These are phyloP conservation scores for Ophion slaviceki DNA, from an alignment of 2,888 invertebrate species.

Conservation along the genomic window DNA sequence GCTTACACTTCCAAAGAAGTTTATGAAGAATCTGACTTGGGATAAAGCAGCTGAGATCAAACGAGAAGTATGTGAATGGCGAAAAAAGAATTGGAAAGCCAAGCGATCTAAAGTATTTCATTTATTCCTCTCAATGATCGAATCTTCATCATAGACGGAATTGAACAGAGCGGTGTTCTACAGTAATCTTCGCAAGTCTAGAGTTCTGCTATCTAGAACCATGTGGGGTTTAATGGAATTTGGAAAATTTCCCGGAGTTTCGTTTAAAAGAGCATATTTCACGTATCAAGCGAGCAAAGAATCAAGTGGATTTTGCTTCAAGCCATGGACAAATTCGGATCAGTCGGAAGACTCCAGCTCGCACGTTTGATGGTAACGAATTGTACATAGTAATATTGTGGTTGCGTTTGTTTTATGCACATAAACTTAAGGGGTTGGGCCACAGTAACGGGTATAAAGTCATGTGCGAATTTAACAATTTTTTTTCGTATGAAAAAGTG, in stretches of 20 bases:
- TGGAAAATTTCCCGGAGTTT: constrained; percentile 74
- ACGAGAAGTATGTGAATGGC: constrained; percentile 66
- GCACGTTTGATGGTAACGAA: neutral
- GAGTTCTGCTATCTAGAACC: constrained; percentile 71
- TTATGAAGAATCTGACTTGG: constrained; percentile 70
- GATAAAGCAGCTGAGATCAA: constrained; percentile 71
- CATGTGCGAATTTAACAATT: too few species aligned
- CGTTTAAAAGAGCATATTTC: constrained; percentile 78
- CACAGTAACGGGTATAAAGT: too few species aligned
- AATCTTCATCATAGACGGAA: constrained; percentile 70
- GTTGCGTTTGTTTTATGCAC: neutral
- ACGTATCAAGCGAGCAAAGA: constrained; percentile 77
- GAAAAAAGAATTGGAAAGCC: constrained; percentile 15
- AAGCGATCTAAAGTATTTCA: neutral
- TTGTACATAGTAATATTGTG: neutral
- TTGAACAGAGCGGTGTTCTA: constrained; percentile 70
- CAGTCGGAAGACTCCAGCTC: constrained; percentile 7
- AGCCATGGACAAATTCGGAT: constrained; percentile 68
- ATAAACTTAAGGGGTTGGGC: too few species aligned
- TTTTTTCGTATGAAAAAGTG: too few species aligned
- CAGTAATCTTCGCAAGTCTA: constrained; percentile 72
- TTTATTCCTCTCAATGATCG: neutral
- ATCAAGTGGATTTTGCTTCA: constrained; percentile 75
- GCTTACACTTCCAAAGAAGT: constrained; percentile 61
- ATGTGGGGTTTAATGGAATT: constrained; percentile 78